Percentiles rank a stretch among this genome's conserved stretches.
These are phyloP conservation scores for Lottia gigantea DNA, from an alignment of 2,888 invertebrate species.

Conservation along the genomic window DNA sequence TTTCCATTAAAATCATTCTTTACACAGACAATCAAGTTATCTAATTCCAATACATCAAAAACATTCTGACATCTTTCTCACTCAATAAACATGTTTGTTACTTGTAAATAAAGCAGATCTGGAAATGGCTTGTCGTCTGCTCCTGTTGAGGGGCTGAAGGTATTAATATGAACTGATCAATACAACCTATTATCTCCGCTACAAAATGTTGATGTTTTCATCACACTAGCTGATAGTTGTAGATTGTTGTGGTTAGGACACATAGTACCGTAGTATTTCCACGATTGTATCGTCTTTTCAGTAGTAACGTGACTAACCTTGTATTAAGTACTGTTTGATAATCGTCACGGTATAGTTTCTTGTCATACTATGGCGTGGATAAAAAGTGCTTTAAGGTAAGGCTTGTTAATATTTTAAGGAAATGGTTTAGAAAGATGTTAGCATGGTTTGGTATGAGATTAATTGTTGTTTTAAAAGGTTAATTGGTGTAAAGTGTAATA, in stretches of 20 bases:
- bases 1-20: neutral
- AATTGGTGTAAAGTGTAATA: too few relatives aligned
- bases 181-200: neutral
- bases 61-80: too few relatives aligned
- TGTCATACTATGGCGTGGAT: neutral
- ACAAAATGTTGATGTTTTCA: conserved; percentile 10
- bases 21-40: too few relatives aligned
- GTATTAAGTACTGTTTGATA: neutral
- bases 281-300: neutral
- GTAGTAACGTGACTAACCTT: neutral
- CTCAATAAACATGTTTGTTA: too few relatives aligned
- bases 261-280: neutral
- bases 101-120: conserved; percentile 1
- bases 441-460: too few relatives aligned
- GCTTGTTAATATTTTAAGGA: too few relatives aligned
- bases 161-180: neutral
- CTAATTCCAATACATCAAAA: too few relatives aligned
- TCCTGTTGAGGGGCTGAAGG: neutral
- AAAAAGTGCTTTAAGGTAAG: conserved; percentile 4
- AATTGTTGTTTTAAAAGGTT: too few relatives aligned
- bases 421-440: too few relatives aligned
- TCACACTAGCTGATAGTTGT: neutral
- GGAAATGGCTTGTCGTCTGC: neutral
- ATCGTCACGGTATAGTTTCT: neutral
- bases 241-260: neutral